Evolutionary conservation across 2,888 invertebrate genomes (phyloP).

Genomic region (Unio delphinus): DNA sequence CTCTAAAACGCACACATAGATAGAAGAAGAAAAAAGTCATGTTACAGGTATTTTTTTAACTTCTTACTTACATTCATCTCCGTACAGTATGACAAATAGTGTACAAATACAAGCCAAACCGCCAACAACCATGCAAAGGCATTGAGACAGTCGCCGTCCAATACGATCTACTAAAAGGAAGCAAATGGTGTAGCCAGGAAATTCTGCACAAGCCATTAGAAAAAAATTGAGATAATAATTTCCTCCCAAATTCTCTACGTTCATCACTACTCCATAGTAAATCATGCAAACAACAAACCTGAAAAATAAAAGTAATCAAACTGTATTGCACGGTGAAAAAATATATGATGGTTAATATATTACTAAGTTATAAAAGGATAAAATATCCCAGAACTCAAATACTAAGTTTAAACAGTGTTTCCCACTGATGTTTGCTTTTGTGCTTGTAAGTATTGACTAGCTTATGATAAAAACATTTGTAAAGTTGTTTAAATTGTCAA

Average conservation of each 20-base stretch:
- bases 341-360: no score
- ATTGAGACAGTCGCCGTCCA: slow-evolving; percentile 61
- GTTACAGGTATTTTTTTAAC: not conserved
- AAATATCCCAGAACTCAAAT: no score
- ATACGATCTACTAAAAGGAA: slow-evolving; percentile 58
- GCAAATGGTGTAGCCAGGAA: slow-evolving; percentile 68
- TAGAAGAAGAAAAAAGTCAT: not conserved
- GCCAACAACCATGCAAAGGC: slow-evolving; percentile 22
- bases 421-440: no score
- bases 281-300: slow-evolving; percentile 87
- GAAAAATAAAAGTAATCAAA: slow-evolving; percentile 4
- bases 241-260: slow-evolving; percentile 74
- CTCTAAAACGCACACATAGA: no score
- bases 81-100: slow-evolving; percentile 19
- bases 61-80: slow-evolving; percentile 20
- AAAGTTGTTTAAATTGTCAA: no score
- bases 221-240: slow-evolving; percentile 88
- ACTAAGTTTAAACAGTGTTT: no score
- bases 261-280: slow-evolving; percentile 86
- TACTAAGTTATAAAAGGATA: no score
- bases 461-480: no score
- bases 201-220: slow-evolving; percentile 78
- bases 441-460: no score
- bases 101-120: slow-evolving; percentile 30
- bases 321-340: no score